Base-by-base conservation (phyloP, 1,140 invertebrate species). In the Zophobas morio region DNA sequence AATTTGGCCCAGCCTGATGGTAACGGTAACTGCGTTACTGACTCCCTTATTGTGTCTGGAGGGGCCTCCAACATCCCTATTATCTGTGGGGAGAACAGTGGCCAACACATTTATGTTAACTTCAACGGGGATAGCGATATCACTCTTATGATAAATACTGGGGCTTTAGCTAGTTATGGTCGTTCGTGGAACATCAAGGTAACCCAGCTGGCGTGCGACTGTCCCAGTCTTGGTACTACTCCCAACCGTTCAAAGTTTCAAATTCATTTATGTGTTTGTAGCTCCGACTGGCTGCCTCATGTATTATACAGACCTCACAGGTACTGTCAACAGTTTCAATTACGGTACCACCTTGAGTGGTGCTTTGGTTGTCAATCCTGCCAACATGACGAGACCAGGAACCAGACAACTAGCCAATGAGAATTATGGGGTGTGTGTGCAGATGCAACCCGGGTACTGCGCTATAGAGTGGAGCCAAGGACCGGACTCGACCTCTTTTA, bases 81-180 rank as follows among this genome's bases (percentile, higher is more conserved):
- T 0, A 90, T 96, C 66, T 96, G 95, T 84, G 95, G 95, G 1
- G 92, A 94, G 82, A 95, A 96, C 86, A 89, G 89, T 0, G 94
- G 93, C 4, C 93, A 95, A 85, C 95, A 96, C 83, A 90, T 95
- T 2, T 96, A 94, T 77, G 89, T 95, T 0, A 92, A 95, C 84
- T 95, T 96, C 80, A 90, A 92, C 78, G 91, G 89, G 1, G 89
- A 90, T 53, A 88, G 86, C 40, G 89, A 91, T 1, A 94, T 94
- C 20, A 91, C 89, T 6, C 89, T 95, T 6, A 89, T 91, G 0
- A 89, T 95, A n/a, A 90, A 90, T 1, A 91, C 90, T 0, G 82
- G 87, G 0, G 85, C 89, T 0, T 90, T 90, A 4, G 60, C 82
- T 20, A 87, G 87, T 0, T 74, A 40, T n/a, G 87, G 90, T 70